phyloP scores from a whole-genome alignment of 1,140 invertebrate genomes.

The Danaus melanippus region DNA sequence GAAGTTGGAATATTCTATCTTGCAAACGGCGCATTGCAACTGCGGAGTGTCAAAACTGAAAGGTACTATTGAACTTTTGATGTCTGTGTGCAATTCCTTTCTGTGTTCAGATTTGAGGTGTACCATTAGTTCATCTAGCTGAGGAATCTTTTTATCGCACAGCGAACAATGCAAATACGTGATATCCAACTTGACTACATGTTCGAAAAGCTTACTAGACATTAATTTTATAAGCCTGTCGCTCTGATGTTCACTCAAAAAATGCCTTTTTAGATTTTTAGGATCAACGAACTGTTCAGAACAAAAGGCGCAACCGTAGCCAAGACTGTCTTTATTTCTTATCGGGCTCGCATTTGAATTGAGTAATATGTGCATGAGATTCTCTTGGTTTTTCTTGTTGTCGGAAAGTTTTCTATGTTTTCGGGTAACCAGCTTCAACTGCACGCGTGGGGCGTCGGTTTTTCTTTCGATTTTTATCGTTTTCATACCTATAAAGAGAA shows the following conservation, averaged over 20 bases:
- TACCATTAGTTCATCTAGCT: conserved; percentile 33
- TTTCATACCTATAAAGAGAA: conserved; percentile 43
- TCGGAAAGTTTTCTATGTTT: conserved; percentile 20
- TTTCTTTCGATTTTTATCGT: conserved; percentile 31
- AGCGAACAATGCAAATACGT: conserved; percentile 39
- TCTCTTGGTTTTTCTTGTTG: conserved; percentile 35
- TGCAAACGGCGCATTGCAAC: conserved; percentile 52
- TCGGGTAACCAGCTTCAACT: conserved; percentile 25
- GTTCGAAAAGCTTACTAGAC: conserved; percentile 31
- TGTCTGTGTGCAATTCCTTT: conserved; percentile 34
- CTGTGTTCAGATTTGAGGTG: conserved; percentile 39
- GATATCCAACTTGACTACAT: conserved; percentile 49
- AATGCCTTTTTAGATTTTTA: conserved; percentile 42
- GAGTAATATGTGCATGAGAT: conserved; percentile 37
- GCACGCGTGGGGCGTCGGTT: conserved; percentile 21
- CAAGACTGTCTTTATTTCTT: conserved; percentile 37
- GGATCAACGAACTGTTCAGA: conserved; percentile 34
- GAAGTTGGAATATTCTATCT: conserved; percentile 46
- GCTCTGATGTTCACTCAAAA: conserved; percentile 42
- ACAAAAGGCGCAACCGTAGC: conserved; percentile 50
- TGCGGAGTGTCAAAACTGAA: conserved; percentile 50
- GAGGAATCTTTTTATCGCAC: conserved; percentile 28
- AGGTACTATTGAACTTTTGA: conserved; percentile 38
- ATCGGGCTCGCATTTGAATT: conserved; percentile 50
- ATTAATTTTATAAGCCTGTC: conserved; percentile 38